Evolutionary conservation across 2,113 vertebrate species (phyloP).

Genomic region (Nanger granti): DNA sequence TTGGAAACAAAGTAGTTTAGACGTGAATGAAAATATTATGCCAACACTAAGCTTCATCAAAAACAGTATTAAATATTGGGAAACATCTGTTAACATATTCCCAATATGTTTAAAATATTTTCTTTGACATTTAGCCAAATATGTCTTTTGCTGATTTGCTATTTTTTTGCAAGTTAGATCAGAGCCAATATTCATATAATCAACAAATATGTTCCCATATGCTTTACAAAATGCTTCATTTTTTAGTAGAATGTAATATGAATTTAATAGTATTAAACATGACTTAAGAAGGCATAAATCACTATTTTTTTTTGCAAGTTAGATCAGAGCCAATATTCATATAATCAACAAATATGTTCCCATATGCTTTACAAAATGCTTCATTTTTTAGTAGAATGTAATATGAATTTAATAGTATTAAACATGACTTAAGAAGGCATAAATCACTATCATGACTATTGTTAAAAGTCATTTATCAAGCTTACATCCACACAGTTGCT

Average conservation of each 20-base stretch:
- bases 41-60: background rate
- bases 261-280: background rate
- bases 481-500: background rate
- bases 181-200: background rate
- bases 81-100: slow-evolving; percentile 22
- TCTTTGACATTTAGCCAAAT: slow-evolving; percentile 25
- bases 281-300: background rate
- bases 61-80: background rate
- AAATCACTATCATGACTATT: background rate
- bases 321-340: background rate
- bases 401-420: background rate
- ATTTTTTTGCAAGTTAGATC: background rate
- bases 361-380: background rate
- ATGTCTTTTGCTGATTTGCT: slow-evolving; percentile 1
- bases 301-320: background rate
- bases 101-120: slow-evolving; percentile 23
- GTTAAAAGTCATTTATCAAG: slow-evolving; percentile 12
- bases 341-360: background rate
- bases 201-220: background rate
- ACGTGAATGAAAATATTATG: slow-evolving; percentile 14
- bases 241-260: background rate
- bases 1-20: background rate
- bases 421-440: background rate
- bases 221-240: background rate
- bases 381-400: background rate